Evolutionary conservation across 2,888 invertebrate genomes (phyloP).

Genomic region (Dione juno): DNA sequence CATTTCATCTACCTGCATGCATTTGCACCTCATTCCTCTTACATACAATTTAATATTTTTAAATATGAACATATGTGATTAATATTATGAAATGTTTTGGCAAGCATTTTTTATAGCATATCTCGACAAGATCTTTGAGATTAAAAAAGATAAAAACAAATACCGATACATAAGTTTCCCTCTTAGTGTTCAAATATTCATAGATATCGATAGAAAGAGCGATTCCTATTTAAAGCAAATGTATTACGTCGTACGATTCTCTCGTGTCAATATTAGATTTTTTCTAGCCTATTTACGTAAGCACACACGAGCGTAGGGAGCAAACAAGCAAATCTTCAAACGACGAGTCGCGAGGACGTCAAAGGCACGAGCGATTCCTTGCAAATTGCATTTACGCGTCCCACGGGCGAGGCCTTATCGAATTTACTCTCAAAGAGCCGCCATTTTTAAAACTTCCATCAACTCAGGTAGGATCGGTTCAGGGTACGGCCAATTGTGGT

Average conservation of each 20-base stretch:
- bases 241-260: slow-evolving; percentile 21
- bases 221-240: slow-evolving; percentile 13
- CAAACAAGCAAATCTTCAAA: slow-evolving; percentile 55
- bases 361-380: slow-evolving; percentile 79
- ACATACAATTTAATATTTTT: slow-evolving; percentile 16
- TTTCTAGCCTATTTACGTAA: slow-evolving; percentile 45
- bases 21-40: slow-evolving; percentile 43
- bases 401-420: slow-evolving; percentile 78
- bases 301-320: slow-evolving; percentile 43
- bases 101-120: neutral
- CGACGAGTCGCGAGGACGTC: slow-evolving; percentile 65
- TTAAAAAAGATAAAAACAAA: neutral
- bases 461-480: slow-evolving; percentile 69
- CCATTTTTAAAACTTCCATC: slow-evolving; percentile 81
- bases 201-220: slow-evolving; percentile 12
- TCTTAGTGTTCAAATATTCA: slow-evolving; percentile 18
- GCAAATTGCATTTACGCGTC: slow-evolving; percentile 82
- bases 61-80: neutral
- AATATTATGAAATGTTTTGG: neutral
- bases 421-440: slow-evolving; percentile 80
- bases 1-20: slow-evolving; percentile 52
- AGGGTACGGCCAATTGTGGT: slow-evolving; percentile 76
- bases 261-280: slow-evolving; percentile 37
- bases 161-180: neutral
- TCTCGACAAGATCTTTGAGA: neutral